Conservation (phyloP, 2,888 invertebrate species). For the Acrobasis repandana region DNA sequence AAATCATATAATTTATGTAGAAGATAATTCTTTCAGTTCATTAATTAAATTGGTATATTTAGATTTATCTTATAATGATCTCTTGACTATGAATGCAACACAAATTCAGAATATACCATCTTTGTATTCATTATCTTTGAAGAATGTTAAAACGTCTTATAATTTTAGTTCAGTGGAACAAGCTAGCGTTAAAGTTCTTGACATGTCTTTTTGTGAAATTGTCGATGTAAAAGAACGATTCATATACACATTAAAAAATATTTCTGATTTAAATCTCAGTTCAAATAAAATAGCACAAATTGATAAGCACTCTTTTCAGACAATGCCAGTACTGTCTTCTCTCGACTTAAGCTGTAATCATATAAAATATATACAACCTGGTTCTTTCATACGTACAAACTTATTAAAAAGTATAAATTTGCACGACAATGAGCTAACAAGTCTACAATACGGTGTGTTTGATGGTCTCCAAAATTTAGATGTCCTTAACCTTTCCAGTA, state of each 20-base stretch:
- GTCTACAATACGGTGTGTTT: conserved; percentile 35
- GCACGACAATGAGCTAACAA: conserved; percentile 30
- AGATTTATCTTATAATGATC: conserved; percentile 32
- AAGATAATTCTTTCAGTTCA: conserved; percentile 26
- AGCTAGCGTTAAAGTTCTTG: conserved; percentile 27
- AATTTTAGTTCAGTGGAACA: conserved; percentile 29
- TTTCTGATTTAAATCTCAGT: conserved; percentile 32
- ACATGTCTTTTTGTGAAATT: conserved; percentile 33
- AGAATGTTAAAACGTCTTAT: conserved; percentile 28
- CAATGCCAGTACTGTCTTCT: conserved; percentile 27
- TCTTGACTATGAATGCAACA: conserved; percentile 28
- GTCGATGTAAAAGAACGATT: conserved; percentile 26
- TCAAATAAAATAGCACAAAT: conserved; percentile 31
- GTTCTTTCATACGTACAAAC: conserved; percentile 32
- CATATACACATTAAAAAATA: conserved; percentile 27
- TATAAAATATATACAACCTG: conserved; percentile 37
- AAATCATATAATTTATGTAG: conserved; percentile 32
- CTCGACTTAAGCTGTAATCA: conserved; percentile 37
- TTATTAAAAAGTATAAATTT: conserved; percentile 29
- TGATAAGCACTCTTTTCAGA: conserved; percentile 35
- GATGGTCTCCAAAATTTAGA: conserved; percentile 32
- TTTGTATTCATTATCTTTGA: conserved; percentile 29
- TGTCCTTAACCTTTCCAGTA: conserved; percentile 32
- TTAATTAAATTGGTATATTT: conserved; percentile 27
- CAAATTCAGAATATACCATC: conserved; percentile 30